A percentile compares a stretch with the other conserved stretches of the same genome.
phyloP scores from a whole-genome alignment of 2,888 invertebrate genomes.

The Liposcelis brunnea region DNA sequence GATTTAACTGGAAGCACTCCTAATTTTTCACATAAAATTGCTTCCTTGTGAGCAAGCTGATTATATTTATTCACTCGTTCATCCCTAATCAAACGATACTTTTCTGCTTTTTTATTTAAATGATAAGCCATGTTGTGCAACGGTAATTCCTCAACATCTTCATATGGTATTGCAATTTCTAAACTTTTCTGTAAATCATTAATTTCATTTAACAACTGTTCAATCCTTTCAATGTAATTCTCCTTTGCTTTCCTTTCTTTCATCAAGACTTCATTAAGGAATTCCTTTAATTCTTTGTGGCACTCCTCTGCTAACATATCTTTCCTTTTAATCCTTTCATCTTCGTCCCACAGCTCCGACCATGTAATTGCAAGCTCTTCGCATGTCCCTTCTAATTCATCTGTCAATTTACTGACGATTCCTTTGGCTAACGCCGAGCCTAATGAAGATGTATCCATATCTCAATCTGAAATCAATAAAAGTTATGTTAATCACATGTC shows the following conservation, averaged over 20 bases:
- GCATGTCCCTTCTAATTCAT: not conserved
- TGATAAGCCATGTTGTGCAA: slow-evolving; percentile 4
- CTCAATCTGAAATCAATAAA: not conserved
- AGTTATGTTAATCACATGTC: no score
- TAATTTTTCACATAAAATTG: not conserved
- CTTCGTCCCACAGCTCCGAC: not conserved
- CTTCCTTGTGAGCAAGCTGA: not conserved
- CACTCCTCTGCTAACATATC: not conserved
- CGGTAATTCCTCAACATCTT: not conserved
- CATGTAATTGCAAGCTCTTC: not conserved
- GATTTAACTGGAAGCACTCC: not conserved
- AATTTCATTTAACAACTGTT: not conserved
- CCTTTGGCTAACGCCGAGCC: not conserved
- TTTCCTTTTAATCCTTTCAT: not conserved
- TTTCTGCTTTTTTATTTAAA: not conserved
- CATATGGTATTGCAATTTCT: not conserved
- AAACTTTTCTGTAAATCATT: not conserved
- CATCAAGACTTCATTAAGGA: not conserved
- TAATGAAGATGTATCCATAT: not conserved
- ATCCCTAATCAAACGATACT: not conserved
- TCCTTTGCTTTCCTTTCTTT: not conserved
- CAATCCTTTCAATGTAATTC: not conserved
- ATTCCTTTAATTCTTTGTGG: not conserved
- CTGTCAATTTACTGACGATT: not conserved
- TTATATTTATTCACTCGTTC: not conserved